Percentiles rank a stretch among this genome's conserved stretches.
Conservation (phyloP, 2,888 invertebrate species). For the Glaucopsyche alexis region DNA sequence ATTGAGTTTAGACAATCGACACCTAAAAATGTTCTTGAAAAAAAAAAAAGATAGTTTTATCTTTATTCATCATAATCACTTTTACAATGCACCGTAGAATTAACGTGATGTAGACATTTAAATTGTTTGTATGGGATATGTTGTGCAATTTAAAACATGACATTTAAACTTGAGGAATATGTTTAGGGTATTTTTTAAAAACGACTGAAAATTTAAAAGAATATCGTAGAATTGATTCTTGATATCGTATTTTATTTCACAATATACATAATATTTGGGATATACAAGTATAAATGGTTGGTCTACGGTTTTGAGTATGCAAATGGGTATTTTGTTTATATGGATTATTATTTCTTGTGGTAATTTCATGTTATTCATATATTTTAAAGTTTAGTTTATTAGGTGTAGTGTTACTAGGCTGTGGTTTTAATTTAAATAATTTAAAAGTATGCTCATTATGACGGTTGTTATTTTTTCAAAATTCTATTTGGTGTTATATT, state of each 20-base stretch:
- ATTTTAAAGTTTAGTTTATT: not conserved
- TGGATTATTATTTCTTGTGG: not conserved
- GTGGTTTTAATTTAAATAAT: conserved; percentile 11
- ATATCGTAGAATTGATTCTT: not conserved
- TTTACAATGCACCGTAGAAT: conserved; percentile 3
- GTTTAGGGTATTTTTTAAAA: not conserved
- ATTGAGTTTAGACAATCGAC: too few relatives aligned
- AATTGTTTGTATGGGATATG: not conserved
- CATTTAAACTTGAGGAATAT: not conserved
- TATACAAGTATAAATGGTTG: too few relatives aligned
- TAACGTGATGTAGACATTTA: not conserved
- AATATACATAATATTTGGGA: not conserved
- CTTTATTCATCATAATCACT: not conserved
- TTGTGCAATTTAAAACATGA: not conserved
- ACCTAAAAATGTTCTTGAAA: too few relatives aligned
- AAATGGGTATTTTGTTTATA: not conserved
- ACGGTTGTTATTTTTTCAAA: conserved; percentile 9
- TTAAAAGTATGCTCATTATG: not conserved
- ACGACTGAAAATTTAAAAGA: not conserved
- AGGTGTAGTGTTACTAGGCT: not conserved
- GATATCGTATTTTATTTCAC: not conserved
- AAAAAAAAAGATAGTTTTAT: too few relatives aligned
- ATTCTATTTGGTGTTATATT: conserved; percentile 7
- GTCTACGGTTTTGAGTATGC: not conserved
- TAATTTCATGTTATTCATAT: not conserved